Evolutionary conservation across 2,797 vertebrate species (phyloP).

Genomic region (Caiman crocodilus): DNA sequence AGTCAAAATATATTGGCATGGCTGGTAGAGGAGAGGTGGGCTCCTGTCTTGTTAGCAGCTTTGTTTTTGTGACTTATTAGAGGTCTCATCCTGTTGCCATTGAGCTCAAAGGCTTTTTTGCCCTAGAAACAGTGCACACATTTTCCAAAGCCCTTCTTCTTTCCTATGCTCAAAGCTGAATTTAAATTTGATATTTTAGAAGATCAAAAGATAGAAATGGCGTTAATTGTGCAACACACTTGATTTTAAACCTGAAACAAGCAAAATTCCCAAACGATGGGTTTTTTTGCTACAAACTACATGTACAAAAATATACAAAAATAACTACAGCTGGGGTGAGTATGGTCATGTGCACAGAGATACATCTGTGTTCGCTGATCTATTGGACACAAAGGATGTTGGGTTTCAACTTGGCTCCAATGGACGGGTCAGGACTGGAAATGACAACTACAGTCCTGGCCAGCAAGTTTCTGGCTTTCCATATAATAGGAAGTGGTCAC

Average conservation of each 20-base stretch:
- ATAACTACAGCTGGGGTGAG: neutral
- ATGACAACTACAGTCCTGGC: slow-evolving; percentile 30
- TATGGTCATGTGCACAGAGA: neutral
- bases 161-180: neutral
- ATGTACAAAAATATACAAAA: rapidly evolving
- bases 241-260: neutral
- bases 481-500: slow-evolving; percentile 31
- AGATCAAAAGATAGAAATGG: neutral
- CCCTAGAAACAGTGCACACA: neutral
- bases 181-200: neutral
- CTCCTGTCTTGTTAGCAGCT: neutral
- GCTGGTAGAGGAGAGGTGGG: neutral
- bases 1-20: slow-evolving; percentile 25
- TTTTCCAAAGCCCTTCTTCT: neutral
- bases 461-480: slow-evolving; percentile 46
- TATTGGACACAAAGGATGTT: slow-evolving; percentile 52
- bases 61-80: neutral
- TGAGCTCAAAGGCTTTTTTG: neutral
- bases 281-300: neutral
- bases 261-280: neutral
- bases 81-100: neutral
- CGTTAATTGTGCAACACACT: rapidly evolving
- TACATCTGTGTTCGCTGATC: neutral
- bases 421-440: slow-evolving; percentile 40
- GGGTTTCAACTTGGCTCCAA: neutral